Evolutionary conservation across 2,888 invertebrate genomes (phyloP), one percentile per base, ranked within the genome.

Genomic region (Tuta absoluta): DNA sequence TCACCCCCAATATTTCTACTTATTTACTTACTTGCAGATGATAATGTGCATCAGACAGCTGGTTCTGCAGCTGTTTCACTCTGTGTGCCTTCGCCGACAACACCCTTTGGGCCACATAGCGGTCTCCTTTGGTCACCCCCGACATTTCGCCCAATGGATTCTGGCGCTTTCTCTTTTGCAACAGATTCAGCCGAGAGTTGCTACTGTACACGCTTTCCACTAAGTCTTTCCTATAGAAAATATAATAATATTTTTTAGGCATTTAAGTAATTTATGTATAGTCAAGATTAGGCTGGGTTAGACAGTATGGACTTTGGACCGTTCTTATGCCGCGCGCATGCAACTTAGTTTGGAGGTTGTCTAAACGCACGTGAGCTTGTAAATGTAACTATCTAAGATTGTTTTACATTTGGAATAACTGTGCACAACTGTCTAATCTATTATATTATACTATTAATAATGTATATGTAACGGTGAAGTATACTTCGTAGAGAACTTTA

Each of bases 11-110:
- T 11, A 19, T 48, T 2, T 21, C 12, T 23, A 12, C 1, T 4
- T 8, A 11, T 21, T 7, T 12, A 67, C 62, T 86, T 81, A 95
- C 95, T 77, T 95, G 94, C 67, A 96, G 91, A 79, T 95, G 95
- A 73, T 94, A 95, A 79, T 96, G 96, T 0, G 96, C 96, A 81
- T 96, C 96, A 5, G 95, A 93, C 64, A 96, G 79, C 79, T 96
- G 96, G 83, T 95, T 96, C 86, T 96, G 96, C 68, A 96, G 86
- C 65, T 95, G 95, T 76, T 96, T 95, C 33, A 96, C 92, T 28
- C 95, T 92, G 66, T 96, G 92, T 68, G 95, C 93, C 84, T 96
- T 95, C 0, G 96, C 96, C 0, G 96, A 96, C 69, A 95, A 86
- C 53, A 96, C 95, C 14, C 96, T 91, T 80, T 96, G 91, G 12